phyloP scores from a whole-genome alignment of 2,797 vertebrate species.

The Gallirallus australis region DNA sequence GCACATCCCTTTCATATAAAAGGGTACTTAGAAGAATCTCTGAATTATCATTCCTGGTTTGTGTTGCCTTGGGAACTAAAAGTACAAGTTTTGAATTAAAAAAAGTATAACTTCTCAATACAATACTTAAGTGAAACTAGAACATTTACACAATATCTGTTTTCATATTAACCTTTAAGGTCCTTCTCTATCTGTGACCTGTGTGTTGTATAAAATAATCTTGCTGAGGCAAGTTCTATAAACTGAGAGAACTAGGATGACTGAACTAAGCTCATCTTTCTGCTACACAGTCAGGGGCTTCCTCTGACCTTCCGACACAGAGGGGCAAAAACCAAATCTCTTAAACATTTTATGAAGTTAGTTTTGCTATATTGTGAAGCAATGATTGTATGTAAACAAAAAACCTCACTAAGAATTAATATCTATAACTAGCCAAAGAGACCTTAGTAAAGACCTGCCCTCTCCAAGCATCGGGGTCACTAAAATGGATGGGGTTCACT shows the following conservation, averaged over 20 bases:
- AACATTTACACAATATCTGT: not conserved
- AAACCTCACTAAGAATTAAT: not conserved
- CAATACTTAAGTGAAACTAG: not conserved
- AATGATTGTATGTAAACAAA: not conserved
- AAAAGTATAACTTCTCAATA: not conserved
- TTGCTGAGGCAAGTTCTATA: not conserved
- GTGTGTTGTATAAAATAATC: not conserved
- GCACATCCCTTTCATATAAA: not conserved
- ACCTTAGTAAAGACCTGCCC: not conserved
- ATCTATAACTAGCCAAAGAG: not conserved
- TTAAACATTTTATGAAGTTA: not conserved
- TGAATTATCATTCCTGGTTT: not conserved
- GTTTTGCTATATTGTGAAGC: not conserved
- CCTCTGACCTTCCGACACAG: not conserved
- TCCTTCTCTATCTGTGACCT: not conserved
- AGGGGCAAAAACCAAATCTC: not conserved
- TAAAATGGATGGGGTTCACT: too few species aligned
- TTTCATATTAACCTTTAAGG: not conserved
- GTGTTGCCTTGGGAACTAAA: constrained; percentile 28
- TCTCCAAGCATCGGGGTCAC: not conserved
- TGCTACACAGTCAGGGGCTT: not conserved
- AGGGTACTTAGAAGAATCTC: not conserved
- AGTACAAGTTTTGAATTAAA: not conserved
- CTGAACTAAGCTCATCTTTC: not conserved
- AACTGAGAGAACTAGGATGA: not conserved